Base-by-base conservation (phyloP, 2,113 vertebrate genomes). In the Lycaon pictus region DNA sequence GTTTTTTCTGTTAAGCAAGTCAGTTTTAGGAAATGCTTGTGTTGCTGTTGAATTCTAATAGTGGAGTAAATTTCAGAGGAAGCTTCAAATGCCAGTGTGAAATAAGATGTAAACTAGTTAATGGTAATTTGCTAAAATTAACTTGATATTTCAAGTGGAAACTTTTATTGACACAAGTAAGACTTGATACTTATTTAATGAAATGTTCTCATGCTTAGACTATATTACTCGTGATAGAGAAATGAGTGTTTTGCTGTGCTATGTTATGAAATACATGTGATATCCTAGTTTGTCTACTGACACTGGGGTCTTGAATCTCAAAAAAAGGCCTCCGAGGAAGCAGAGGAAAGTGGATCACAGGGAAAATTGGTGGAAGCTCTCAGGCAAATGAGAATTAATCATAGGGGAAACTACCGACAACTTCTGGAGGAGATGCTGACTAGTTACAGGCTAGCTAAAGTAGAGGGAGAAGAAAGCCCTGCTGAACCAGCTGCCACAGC, bases 371-470 rank as follows among this genome's bases (percentile, higher is more conserved):
- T 99, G 99, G 99, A 99, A 99, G 99, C 99, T 27, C 99, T 99
- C 98, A 99, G 99, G 98, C 99, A 99, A 99, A 99, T 99, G 99
- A 99, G 99, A 99, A 99, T 99, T 98, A 99, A 99, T 99, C 99
- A 99, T 99, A 99, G 99, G 99, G 99, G 99, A 97, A 99, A 99
- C 99, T 99, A 99, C 98, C 99, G 99, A 97, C 98, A 99, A 82
- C 99, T 99, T 95, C 99, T 99, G 99, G 99, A 99, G 99, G 99
- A 99, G 98, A 99, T 99, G 98, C 99, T 99, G 98, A 98, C 98
- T 98, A 98, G 98, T 98, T 99, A 99, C 99, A 99, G 99, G 98
- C 98, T 99, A 99, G 99, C 98, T 98, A 99, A 99, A 98, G 96
- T 98, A 97, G 98, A 98, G 98, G 99, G 98, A 95, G 98, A 98